Evolutionary conservation across 92 coral and sea anemone genomes (phyloP), one percentile per base, ranked within the genome.

Genomic region (Muricea muricata): DNA sequence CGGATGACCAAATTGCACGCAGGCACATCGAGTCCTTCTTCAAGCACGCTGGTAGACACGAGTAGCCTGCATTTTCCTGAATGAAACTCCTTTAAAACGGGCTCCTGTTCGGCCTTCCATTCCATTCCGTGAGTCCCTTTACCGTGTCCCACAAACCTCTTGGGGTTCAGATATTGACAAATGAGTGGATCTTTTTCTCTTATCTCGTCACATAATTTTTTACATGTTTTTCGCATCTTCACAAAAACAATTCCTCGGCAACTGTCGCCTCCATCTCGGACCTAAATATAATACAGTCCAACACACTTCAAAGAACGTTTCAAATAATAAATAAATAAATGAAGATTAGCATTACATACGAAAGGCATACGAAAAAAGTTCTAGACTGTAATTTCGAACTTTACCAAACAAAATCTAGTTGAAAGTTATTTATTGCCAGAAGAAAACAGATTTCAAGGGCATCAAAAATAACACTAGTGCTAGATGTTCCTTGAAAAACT

Each of bases 21-120:
- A 4, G 99, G 99, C 28, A 97, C 99, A 77, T 97, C 99, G 33
- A 97, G 92, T 1, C 99, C 99, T 75, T 97, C 99, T 73, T 97
- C 98, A 32, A 97, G 80, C 24, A 97, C 98, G 69, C 87, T 94
- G 6, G 99, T 97, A 32, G 98, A 92, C 33, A 97, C 71, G 3
- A 97, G 92, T 0, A 97, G 91, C 71, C 94, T 97, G 81, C 90
- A 90, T n/a, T 81, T 85, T 10, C 99, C 99, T 28, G 94, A 84
- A 28, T 95, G 92, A 73, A 97, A 97, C 65, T 83, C 92, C 85
- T 89, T 93, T 75, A 97, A 87, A 20, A 89, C 71, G 52, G 88
- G 91, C 42, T 94, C 94, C 79, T 97, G 99, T 40, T 97, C 98
- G 23, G 93, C 98, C 45, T 88, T 67, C 99, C 99, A 97, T 47